Conservation (phyloP, 2,113 vertebrate genomes). For the Myiozetetes cayanensis region DNA sequence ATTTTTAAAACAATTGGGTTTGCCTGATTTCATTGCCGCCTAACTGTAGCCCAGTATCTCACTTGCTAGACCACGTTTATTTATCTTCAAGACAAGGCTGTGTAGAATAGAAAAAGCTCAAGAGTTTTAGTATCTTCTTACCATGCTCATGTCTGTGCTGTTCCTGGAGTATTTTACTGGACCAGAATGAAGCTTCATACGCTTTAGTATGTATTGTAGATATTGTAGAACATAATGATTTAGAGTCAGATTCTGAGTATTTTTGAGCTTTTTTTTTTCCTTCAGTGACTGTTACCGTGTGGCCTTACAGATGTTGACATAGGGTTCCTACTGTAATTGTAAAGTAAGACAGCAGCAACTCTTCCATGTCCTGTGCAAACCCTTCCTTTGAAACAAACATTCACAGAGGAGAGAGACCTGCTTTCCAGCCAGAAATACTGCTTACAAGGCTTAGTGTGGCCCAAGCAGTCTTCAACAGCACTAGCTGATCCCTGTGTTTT, state of each 20-base stretch:
- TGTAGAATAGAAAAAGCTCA: neutral
- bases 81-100: neutral
- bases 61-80: neutral
- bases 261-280: neutral
- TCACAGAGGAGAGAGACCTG: neutral
- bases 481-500: neutral
- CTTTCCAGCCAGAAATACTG: neutral
- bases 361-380: neutral
- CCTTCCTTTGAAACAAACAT: neutral
- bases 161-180: neutral
- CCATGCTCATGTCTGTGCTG: neutral
- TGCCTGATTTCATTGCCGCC: slow-evolving; percentile 4
- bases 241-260: neutral
- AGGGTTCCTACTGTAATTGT: neutral
- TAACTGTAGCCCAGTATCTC: neutral
- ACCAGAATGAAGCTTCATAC: neutral
- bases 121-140: neutral
- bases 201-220: neutral
- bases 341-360: neutral
- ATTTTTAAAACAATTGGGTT: slow-evolving; percentile 3
- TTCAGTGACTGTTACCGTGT: fast-evolving
- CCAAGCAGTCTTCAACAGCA: neutral
- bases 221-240: neutral
- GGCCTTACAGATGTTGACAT: neutral
- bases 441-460: neutral